Evolutionary conservation across 2,888 invertebrate species (phyloP), one percentile per base, ranked within the genome.

Genomic region (Drosophila barbarae): DNA sequence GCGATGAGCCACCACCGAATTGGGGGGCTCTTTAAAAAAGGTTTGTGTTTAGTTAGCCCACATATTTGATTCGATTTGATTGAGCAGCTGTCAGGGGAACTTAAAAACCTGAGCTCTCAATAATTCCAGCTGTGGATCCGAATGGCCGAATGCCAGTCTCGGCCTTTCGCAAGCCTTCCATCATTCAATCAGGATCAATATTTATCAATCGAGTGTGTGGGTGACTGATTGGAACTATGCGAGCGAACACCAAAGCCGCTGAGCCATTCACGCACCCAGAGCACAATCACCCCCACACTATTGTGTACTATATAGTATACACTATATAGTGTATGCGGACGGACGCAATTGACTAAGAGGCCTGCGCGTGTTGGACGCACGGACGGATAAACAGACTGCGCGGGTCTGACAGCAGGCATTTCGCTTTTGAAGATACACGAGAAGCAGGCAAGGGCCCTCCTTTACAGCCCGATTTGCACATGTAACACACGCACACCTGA

Each of bases 121-220:
- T 81, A 71, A 71, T 72, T 75, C 55, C 51, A 50, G 54, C 69
- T 68, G 47, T 38, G 55, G 54, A 67, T 47, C 23, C 23, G 39
- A 38, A 12, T 41, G 57, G 18, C 32, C 15, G 35, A 44, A 41
- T 46, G 53, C 32, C 53, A 60, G 47, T 47, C 57, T 71, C 44
- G 64, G 72, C 66, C 66, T 71, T 71, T 77, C 69, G 76, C 81
- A 77, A 81, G 85, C 85, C 77, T 83, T 80, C 81, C 84, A 85
- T 80, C 79, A 80, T 80, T 85, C 86, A 80, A 80, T 85, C 86
- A 85, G 84, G 80, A 85, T 85, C 84, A 80, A 84, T 81, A 80
- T 81, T 81, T 77, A 75, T 84, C 82, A 85, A 84, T 84, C 78
- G 84, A 85, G 65, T 55, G 56, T 61, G 63, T 60, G 64, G 71